A percentile compares a stretch with the other conserved stretches of the same genome.
phyloP scores from a whole-genome alignment of 2,888 invertebrate species.

The Serripes groenlandicus region DNA sequence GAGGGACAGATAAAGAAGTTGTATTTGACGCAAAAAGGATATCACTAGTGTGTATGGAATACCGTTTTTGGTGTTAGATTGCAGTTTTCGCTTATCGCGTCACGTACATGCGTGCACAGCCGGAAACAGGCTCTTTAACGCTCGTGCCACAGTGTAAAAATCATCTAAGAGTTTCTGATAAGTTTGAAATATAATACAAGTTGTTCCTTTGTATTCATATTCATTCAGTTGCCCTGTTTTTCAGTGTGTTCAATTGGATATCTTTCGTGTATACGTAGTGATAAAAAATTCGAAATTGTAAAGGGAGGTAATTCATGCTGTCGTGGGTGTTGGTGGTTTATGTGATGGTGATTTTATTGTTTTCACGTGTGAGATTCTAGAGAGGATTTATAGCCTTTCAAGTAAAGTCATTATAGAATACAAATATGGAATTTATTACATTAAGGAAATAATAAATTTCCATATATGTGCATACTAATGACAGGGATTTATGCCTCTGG shows the following conservation, averaged over 20 bases:
- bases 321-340: background rate
- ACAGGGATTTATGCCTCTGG: constrained; percentile 6
- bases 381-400: constrained; percentile 15
- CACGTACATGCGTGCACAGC: background rate
- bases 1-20: background rate
- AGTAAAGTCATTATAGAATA: background rate
- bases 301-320: constrained; percentile 3
- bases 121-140: background rate
- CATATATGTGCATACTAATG: constrained; percentile 14
- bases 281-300: background rate
- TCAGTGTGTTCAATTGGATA: background rate
- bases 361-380: constrained; percentile 3
- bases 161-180: too few relatives aligned
- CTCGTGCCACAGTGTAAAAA: background rate
- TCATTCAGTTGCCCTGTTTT: background rate
- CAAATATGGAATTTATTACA: constrained; percentile 10
- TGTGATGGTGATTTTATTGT: background rate
- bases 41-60: background rate
- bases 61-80: background rate
- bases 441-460: constrained; percentile 18
- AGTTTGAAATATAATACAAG: background rate
- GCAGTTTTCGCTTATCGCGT: background rate
- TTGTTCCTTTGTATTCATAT: background rate
- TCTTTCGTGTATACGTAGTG: background rate
- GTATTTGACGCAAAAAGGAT: background rate